These are phyloP conservation scores for Mythimna loreyi DNA, from an alignment of 2,888 invertebrate genomes.

Conservation along the genomic window DNA sequence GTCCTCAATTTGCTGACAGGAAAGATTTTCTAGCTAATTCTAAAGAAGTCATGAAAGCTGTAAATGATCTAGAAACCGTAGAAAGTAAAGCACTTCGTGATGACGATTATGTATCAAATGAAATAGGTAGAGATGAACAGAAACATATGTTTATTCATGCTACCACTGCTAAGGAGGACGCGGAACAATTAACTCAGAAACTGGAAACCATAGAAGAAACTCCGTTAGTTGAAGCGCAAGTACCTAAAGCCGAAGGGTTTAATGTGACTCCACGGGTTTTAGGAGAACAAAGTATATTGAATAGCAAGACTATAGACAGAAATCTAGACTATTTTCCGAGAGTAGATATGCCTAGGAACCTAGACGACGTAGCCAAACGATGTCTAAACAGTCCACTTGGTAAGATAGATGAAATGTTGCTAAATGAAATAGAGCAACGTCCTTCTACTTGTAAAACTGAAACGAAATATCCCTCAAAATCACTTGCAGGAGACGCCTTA, in stretches of 20 bases:
- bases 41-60: background rate
- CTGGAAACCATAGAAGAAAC: slow-evolving; percentile 76
- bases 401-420: slow-evolving; percentile 68
- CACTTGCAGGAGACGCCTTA: slow-evolving; percentile 9
- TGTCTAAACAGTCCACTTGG: slow-evolving; percentile 64
- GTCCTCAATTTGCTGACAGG: background rate
- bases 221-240: slow-evolving; percentile 71
- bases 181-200: slow-evolving; percentile 75
- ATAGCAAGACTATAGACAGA: background rate
- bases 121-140: background rate
- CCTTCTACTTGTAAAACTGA: slow-evolving; percentile 12
- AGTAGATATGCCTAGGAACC: slow-evolving; percentile 8
- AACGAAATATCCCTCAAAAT: background rate
- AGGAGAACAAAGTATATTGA: slow-evolving; percentile 32
- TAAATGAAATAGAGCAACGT: slow-evolving; percentile 70
- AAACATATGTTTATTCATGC: slow-evolving; percentile 39
- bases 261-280: slow-evolving; percentile 70
- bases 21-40: background rate
- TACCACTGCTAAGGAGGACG: slow-evolving; percentile 68
- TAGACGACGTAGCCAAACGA: slow-evolving; percentile 69
- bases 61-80: background rate
- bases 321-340: background rate
- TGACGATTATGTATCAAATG: too few relatives aligned
- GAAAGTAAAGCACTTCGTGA: background rate
- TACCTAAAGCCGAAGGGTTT: slow-evolving; percentile 68